These are phyloP conservation scores for Drosophila pachea DNA, from an alignment of 1,140 invertebrate genomes.

Conservation along the genomic window DNA sequence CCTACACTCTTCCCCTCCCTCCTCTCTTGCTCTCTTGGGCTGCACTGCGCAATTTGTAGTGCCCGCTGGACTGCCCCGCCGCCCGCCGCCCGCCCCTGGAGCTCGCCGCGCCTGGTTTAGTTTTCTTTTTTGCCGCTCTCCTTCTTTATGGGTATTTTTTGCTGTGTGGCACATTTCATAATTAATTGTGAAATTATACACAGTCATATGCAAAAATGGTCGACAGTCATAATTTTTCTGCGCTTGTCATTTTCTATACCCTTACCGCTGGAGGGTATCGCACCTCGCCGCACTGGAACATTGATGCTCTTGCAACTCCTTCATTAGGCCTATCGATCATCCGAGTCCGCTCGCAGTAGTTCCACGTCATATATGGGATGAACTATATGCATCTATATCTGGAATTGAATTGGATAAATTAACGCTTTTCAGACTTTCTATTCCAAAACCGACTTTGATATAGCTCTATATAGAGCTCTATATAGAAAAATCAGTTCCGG, in stretches of 20 bases:
- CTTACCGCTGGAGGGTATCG: slow-evolving; percentile 10
- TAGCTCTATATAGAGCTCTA: no score
- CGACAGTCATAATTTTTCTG: slow-evolving; percentile 52
- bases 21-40: neutral
- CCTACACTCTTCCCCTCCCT: neutral
- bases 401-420: no score
- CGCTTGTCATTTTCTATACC: slow-evolving; percentile 46
- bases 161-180: slow-evolving; percentile 62
- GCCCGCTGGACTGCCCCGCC: slow-evolving; percentile 3
- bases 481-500: no score
- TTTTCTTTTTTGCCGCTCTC: slow-evolving; percentile 13
- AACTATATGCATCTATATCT: no score
- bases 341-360: no score
- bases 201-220: slow-evolving; percentile 61
- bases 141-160: slow-evolving; percentile 30
- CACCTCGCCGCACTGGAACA: no score
- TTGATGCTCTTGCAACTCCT: no score
- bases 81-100: neutral
- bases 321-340: no score
- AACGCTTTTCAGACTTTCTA: no score
- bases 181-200: slow-evolving; percentile 76
- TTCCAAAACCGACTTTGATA: no score
- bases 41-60: slow-evolving; percentile 39
- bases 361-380: no score
- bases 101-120: slow-evolving; percentile 26